Percentiles rank a stretch among this genome's conserved stretches.
Conservation (phyloP, 2,888 invertebrate genomes). For the Nymphalis urticae region DNA sequence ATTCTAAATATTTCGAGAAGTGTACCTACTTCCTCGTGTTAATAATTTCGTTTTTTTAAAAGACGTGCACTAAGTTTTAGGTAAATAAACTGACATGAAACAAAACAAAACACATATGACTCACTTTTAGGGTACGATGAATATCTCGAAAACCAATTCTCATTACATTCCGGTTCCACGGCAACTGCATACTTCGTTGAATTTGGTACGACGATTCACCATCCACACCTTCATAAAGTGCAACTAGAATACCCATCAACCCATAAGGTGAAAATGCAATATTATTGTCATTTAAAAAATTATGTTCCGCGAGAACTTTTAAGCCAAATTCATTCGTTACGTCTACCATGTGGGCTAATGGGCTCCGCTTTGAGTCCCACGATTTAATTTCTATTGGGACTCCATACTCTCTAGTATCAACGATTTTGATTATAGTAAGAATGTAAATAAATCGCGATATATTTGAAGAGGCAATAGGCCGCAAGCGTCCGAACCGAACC, state of each 20-base stretch:
- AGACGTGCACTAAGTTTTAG: neutral
- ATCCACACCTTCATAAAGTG: constrained; percentile 89
- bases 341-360: constrained; percentile 89
- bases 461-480: constrained; percentile 41
- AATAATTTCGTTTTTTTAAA: neutral
- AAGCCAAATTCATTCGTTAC: constrained; percentile 88
- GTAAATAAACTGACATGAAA: neutral
- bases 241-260: constrained; percentile 88
- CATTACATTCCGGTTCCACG: constrained; percentile 86
- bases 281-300: constrained; percentile 88
- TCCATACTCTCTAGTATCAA: constrained; percentile 55
- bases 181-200: constrained; percentile 85
- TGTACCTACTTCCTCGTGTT: neutral
- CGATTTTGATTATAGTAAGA: constrained; percentile 44
- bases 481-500: constrained; percentile 62
- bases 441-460: constrained; percentile 46
- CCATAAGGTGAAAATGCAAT: constrained; percentile 93
- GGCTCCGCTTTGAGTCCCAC: constrained; percentile 76
- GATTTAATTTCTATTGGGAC: constrained; percentile 72
- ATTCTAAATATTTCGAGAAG: neutral
- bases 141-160: constrained; percentile 91
- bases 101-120: constrained; percentile 44
- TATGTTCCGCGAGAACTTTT: constrained; percentile 86
- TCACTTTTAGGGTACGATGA: constrained; percentile 90
- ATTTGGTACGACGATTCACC: constrained; percentile 88